Percentiles rank a stretch among this genome's conserved stretches.
phyloP scores from a whole-genome alignment of 2,113 vertebrate species.

The Cololabis saira region DNA sequence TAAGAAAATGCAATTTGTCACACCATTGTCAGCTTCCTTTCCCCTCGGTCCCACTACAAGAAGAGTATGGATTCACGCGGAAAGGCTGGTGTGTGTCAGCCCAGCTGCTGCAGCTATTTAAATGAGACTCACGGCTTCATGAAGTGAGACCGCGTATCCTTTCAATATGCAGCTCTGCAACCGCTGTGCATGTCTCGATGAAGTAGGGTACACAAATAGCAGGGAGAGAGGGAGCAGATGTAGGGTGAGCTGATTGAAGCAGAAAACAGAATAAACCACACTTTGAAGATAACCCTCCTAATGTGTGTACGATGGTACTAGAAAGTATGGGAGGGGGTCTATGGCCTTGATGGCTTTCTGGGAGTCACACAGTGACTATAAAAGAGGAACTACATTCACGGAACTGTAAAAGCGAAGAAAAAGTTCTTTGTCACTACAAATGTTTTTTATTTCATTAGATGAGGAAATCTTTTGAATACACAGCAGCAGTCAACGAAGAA shows the following conservation, averaged over 20 bases:
- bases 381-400: conserved; percentile 33
- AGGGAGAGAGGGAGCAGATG: conserved; percentile 20
- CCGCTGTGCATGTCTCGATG: conserved; percentile 40
- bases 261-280: conserved; percentile 26
- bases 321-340: conserved; percentile 48
- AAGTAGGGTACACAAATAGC: conserved; percentile 31
- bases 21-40: conserved; percentile 53
- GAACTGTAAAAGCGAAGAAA: conserved; percentile 44
- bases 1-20: conserved; percentile 72
- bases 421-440: conserved; percentile 12
- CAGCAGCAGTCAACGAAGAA: conserved; percentile 6
- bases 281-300: conserved; percentile 33
- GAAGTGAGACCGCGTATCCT: conserved; percentile 53
- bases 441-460: conserved; percentile 34
- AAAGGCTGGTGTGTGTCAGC: conserved; percentile 46
- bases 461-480: conserved; percentile 8
- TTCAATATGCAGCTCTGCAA: conserved; percentile 61
- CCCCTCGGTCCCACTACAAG: conserved; percentile 26
- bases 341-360: conserved; percentile 36
- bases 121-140: conserved; percentile 62
- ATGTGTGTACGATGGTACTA: conserved; percentile 31
- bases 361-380: conserved; percentile 40
- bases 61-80: conserved; percentile 38
- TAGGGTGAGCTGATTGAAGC: conserved; percentile 21
- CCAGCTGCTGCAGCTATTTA: conserved; percentile 70